Conservation (phyloP, 2,113 vertebrate genomes). For the Acanthisitta chloris region DNA sequence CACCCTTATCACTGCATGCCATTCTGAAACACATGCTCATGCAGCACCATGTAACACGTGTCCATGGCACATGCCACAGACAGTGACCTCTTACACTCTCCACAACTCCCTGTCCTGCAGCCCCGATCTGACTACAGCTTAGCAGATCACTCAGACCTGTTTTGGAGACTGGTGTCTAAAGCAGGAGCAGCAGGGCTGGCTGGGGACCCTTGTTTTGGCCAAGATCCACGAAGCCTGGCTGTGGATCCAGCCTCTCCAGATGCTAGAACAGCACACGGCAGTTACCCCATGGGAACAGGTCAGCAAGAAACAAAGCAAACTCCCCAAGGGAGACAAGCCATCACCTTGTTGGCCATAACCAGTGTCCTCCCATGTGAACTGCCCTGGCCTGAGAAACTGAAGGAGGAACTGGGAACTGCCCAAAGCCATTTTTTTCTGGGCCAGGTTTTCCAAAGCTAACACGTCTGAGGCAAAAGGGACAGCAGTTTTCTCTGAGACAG, state of each 20-base stretch:
- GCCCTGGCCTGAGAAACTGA: background rate
- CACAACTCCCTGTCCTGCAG: background rate
- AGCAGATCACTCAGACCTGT: background rate
- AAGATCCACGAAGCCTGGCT: background rate
- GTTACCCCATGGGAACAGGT: background rate
- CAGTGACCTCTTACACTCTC: background rate
- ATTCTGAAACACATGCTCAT: background rate
- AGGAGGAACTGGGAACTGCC: background rate
- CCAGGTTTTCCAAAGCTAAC: background rate
- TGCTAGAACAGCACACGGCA: background rate
- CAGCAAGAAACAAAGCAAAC: background rate
- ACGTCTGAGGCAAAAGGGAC: background rate
- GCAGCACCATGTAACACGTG: background rate
- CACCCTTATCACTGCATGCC: background rate
- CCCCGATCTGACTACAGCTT: background rate
- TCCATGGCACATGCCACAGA: rapidly evolving
- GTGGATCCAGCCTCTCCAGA: background rate
- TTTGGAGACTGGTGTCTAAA: background rate
- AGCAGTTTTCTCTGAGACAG: background rate
- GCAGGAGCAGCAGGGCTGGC: background rate
- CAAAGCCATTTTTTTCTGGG: background rate
- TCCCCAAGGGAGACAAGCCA: background rate
- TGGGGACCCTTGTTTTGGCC: background rate
- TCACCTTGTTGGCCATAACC: background rate
- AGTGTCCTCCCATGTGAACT: background rate